Percentiles rank a stretch among this genome's conserved stretches.
Evolutionary conservation across 2,113 vertebrate species (phyloP).

Genomic region (Rutilus rutilus): DNA sequence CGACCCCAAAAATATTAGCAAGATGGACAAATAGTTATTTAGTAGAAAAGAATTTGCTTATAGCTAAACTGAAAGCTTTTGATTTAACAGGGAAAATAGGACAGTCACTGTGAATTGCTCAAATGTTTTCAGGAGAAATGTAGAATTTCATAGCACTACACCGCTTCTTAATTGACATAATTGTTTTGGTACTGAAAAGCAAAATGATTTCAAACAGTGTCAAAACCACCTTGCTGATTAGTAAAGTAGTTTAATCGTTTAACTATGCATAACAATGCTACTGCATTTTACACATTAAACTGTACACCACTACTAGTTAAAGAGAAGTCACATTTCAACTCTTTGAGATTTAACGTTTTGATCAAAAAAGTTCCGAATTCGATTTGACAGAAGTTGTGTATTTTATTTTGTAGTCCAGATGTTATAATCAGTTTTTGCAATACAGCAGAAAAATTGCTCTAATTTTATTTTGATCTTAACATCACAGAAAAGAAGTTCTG

Average conservation of each 20-base stretch:
- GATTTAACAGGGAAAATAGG: not conserved
- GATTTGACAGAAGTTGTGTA: not conserved
- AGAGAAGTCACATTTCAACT: too few species aligned
- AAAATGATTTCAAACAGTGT: not conserved
- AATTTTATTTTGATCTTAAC: too few species aligned
- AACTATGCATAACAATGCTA: too few species aligned
- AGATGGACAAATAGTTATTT: too few species aligned
- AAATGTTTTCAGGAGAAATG: not conserved
- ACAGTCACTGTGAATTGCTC: not conserved
- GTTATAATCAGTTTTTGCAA: not conserved
- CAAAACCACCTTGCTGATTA: not conserved
- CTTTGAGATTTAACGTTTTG: too few species aligned
- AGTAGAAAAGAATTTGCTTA: too few species aligned
- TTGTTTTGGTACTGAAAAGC: not conserved
- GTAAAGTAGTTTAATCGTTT: too few species aligned
- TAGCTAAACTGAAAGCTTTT: not conserved
- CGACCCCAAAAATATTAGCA: too few species aligned
- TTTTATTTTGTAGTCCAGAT: not conserved
- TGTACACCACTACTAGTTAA: too few species aligned
- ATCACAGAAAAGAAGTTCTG: too few species aligned
- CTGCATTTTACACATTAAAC: too few species aligned
- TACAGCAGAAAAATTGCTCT: not conserved
- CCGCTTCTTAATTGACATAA: not conserved
- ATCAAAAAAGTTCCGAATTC: not conserved
- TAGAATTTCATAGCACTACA: not conserved